phyloP scores from a whole-genome alignment of 2,797 vertebrate genomes.

The Natrix natrix region DNA sequence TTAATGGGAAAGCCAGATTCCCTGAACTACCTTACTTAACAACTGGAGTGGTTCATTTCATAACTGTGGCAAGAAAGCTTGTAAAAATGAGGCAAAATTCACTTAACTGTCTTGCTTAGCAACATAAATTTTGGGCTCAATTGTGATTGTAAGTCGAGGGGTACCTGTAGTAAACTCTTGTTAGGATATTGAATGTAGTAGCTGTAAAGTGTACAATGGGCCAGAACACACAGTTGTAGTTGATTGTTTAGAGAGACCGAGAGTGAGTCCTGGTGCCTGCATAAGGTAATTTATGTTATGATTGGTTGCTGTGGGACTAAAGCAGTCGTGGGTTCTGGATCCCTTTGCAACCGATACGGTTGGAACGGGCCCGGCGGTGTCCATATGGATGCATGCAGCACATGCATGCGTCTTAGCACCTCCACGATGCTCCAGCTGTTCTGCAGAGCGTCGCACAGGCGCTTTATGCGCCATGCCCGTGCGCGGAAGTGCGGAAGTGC shows the following conservation, averaged over 20 bases:
- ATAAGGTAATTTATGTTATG: background rate
- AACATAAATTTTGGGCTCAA: background rate
- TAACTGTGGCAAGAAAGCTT: background rate
- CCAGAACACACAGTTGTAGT: no score
- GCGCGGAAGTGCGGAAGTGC: no score
- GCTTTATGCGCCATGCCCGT: no score
- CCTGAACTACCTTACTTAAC: background rate
- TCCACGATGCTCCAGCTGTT: no score
- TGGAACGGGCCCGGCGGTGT: no score
- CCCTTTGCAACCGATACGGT: no score
- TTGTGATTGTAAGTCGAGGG: background rate
- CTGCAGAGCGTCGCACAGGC: no score
- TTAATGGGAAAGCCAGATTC: background rate
- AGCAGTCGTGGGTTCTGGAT: background rate
- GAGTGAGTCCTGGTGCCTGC: no score
- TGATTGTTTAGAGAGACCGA: no score
- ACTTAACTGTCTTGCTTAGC: background rate
- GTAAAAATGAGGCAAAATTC: background rate
- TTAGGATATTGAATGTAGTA: background rate
- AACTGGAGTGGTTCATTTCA: background rate
- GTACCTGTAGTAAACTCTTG: background rate
- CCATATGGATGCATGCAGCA: no score
- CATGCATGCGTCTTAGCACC: no score
- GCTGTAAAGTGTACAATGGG: no score
- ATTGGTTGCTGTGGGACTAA: background rate